Evolutionary conservation across 2,797 vertebrate species (phyloP), one percentile per base, ranked within the genome.

Genomic region (Chelmon rostratus): DNA sequence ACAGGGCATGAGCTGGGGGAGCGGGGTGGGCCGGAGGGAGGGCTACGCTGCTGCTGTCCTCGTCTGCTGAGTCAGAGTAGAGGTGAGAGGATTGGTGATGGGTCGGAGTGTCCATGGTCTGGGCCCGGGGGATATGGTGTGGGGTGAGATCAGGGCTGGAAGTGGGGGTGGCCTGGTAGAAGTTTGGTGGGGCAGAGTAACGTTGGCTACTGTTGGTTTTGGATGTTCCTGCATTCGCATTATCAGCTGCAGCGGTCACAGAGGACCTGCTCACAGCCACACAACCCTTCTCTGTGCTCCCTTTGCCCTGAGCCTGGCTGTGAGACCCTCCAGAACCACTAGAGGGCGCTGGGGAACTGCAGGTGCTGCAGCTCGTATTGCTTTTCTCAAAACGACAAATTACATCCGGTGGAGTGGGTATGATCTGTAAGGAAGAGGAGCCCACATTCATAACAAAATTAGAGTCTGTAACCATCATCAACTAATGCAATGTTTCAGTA

Each of bases 181-280:
- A 96, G 1, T 98, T 97, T 0, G 98, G 97, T 0, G 98, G 98
- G 0, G 98, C 97, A 0, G 98, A 99, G 91, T 96, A 97, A 86
- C 96, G 97, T 94, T 90, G 86, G 50, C 93, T 94, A 0, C 87
- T 89, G 0, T 90, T 93, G 0, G 93, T 87, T 80, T 95, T 91
- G 38, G 95, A 94, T 4, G 83, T 72, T 83, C 93, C 94, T 10
- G 96, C 94, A 0, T 53, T 63, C 0, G 88, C 81, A 42, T 96
- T 94, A 64, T 96, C 95, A 0, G 88, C 94, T 0, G 86, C 95
- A 79, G 96, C 92, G 75, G 95, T 88, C 37, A 94, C 95, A 0
- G 96, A 96, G 76, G 96, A 96, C 61, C 94, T 95, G 89, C 94
- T 95, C 44, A 94, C 92, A 44, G 89, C 91, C 1, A 81, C 47